Evolutionary conservation across 2,888 invertebrate species (phyloP).

Genomic region (Ectemnius lituratus): DNA sequence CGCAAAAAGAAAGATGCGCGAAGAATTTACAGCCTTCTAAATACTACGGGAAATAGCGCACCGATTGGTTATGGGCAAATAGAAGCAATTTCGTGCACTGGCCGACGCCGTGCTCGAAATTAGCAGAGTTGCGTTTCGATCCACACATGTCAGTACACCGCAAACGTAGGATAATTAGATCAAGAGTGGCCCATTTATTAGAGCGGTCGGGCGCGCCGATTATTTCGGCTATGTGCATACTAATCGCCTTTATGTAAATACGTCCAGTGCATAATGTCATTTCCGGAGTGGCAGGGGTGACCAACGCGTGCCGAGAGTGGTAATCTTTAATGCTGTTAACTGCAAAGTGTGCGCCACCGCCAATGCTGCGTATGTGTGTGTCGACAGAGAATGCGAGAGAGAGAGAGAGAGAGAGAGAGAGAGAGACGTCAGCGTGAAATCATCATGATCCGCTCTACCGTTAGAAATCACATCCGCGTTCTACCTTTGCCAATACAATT

Average conservation of each 20-base stretch:
- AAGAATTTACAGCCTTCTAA: no score
- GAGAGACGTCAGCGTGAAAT: no score
- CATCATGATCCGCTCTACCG: no score
- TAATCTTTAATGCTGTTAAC: slow-evolving; percentile 17
- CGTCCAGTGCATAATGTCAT: slow-evolving; percentile 63
- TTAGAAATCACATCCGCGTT: no score
- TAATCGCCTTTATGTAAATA: slow-evolving; percentile 73
- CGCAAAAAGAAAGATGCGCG: no score
- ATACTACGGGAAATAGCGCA: slow-evolving; percentile 17
- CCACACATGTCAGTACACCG: slow-evolving; percentile 63
- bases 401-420: no score
- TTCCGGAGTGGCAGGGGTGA: slow-evolving; percentile 32
- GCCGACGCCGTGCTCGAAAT: slow-evolving; percentile 52
- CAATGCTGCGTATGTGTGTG: no score
- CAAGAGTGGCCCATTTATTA: slow-evolving; percentile 70
- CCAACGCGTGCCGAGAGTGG: background rate
- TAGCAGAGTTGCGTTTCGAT: slow-evolving; percentile 61
- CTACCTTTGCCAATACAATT: no score
- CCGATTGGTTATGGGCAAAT: slow-evolving; percentile 55
- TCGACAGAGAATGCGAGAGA: no score
- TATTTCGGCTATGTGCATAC: slow-evolving; percentile 63
- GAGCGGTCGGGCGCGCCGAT: slow-evolving; percentile 61
- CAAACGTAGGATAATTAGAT: slow-evolving; percentile 67
- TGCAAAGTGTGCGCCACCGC: background rate
- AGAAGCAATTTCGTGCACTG: slow-evolving; percentile 55